Conservation (phyloP, 2,888 invertebrate genomes). For the Diaphora mendica region DNA sequence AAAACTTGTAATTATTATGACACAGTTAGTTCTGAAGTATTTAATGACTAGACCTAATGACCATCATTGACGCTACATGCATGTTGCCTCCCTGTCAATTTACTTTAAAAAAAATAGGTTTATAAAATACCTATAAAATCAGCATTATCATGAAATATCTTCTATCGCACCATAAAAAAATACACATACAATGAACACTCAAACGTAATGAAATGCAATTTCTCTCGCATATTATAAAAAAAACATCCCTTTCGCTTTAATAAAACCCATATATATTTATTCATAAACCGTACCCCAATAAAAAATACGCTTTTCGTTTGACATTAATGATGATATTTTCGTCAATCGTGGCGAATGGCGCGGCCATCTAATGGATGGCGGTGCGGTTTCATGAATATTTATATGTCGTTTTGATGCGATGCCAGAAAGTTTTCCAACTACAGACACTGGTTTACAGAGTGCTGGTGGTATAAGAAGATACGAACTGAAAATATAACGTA, state of each 20-base stretch:
- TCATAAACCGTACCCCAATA: conserved; percentile 39
- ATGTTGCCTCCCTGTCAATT: background rate
- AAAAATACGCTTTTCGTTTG: conserved; percentile 33
- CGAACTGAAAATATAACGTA: background rate
- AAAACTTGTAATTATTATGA: too few relatives aligned
- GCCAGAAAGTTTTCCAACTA: conserved; percentile 17
- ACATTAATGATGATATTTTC: conserved; percentile 48
- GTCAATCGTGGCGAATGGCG: conserved; percentile 37
- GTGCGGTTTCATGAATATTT: conserved; percentile 47
- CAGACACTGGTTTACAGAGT: conserved; percentile 8
- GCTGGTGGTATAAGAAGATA: background rate
- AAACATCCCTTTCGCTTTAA: conserved; percentile 4
- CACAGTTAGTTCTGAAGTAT: background rate
- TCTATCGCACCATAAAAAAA: background rate
- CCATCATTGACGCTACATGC: background rate
- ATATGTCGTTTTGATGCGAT: conserved; percentile 30
- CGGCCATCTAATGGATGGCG: conserved; percentile 45
- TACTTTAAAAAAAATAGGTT: background rate
- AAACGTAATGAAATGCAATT: conserved; percentile 3
- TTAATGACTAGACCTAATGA: too few relatives aligned
- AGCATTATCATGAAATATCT: background rate
- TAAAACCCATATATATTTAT: conserved; percentile 25
- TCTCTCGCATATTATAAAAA: conserved; percentile 2
- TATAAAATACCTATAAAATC: background rate
- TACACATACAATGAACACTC: background rate